These are phyloP conservation scores for Acropternis orthonyx DNA, from an alignment of 2,797 vertebrate species.

Conservation along the genomic window DNA sequence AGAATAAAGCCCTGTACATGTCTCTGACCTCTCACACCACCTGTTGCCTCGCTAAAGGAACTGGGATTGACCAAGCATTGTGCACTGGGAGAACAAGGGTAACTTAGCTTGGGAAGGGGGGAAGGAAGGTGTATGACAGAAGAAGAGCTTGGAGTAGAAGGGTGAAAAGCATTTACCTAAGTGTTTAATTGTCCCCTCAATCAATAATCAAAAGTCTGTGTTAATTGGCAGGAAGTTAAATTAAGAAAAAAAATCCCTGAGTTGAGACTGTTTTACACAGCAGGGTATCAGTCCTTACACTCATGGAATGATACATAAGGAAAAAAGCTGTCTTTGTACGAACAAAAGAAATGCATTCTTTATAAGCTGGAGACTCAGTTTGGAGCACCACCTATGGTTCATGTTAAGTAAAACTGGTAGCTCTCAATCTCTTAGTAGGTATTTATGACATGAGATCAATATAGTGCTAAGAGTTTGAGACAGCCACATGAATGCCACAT, in stretches of 20 bases:
- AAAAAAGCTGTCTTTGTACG: not conserved
- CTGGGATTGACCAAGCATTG: rapidly evolving
- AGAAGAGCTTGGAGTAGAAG: not conserved
- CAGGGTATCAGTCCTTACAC: not conserved
- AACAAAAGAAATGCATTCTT: not conserved
- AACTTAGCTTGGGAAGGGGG: not conserved
- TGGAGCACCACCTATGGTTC: not conserved
- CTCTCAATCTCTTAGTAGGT: not conserved
- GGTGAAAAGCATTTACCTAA: not conserved
- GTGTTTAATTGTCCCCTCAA: not conserved
- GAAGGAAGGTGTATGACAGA: not conserved
- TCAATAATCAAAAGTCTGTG: not conserved
- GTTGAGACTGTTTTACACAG: not conserved
- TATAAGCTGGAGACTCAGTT: not conserved
- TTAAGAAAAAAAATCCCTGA: not conserved
- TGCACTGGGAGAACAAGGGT: not conserved
- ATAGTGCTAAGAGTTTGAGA: not conserved
- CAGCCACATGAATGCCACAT: not conserved
- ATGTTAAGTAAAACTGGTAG: not conserved
- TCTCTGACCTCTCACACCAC: rapidly evolving
- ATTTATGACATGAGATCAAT: not conserved
- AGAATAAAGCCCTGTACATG: not conserved
- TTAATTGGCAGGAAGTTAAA: not conserved
- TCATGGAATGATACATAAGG: not conserved
- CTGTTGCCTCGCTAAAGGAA: not conserved